Evolutionary conservation across 2,113 vertebrate genomes (phyloP), one percentile per base, ranked within the genome.

Genomic region (Coreoperca whiteheadi): DNA sequence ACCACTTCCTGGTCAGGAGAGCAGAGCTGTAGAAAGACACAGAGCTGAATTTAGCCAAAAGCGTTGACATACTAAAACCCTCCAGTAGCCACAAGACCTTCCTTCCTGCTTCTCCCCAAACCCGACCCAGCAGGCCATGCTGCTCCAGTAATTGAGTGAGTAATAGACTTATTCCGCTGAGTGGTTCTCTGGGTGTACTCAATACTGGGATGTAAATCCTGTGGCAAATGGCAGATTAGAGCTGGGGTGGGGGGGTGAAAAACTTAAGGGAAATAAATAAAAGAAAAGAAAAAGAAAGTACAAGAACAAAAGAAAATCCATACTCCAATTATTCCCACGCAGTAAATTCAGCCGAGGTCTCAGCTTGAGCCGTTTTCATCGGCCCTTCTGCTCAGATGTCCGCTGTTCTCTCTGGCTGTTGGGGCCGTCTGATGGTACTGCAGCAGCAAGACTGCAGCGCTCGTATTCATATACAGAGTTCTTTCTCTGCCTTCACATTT

Each of bases 131-230:
- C 89, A 90, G 90, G 89, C 83, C 84, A 20, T 85, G 91, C 92
- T 92, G 92, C 91, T 93, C 89, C 93, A 88, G 94, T 94, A 94
- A 95, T 93, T 93, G 94, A 94, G 88, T 94, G 94, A 94, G 90
- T 94, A 94, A 94, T 94, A 93, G 91, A 92, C 91, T 94, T 94
- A 94, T 94, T 94, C 93, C 90, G 70, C 93, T 94, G 91, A 94
- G 93, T 95, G 93, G 89, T 89, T 94, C 89, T 93, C 89, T 88
- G 91, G 93, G 93, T 91, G 86, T 87, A 87, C 88, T 94, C 87
- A 88, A 89, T 90, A 87, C 87, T 74, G 81, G 84, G 85, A 93
- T 91, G 92, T 94, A 94, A 95, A 95, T 94, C 93, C 94, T 93
- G 78, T 87, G 89, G 90, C 88, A 92, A 92, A 91, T 88, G 86